phyloP scores from a whole-genome alignment of 2,113 vertebrate species.

The Rhipidura dahli region DNA sequence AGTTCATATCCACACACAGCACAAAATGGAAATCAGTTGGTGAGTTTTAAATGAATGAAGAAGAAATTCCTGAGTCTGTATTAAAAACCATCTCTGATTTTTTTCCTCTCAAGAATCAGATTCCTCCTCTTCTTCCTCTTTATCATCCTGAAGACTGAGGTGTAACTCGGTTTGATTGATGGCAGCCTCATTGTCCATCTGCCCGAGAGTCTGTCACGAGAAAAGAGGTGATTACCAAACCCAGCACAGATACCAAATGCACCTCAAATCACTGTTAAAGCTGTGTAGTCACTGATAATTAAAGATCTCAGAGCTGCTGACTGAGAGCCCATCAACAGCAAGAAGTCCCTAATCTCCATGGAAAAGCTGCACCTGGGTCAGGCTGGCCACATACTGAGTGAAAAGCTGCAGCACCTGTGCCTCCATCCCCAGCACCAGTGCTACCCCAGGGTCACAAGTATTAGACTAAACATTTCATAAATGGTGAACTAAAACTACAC shows the following conservation, averaged over 20 bases:
- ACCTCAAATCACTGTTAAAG: background rate
- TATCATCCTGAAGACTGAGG: conserved; percentile 55
- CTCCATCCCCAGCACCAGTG: rapidly evolving
- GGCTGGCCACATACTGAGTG: rapidly evolving
- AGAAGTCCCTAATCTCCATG: rapidly evolving
- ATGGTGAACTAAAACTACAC: rapidly evolving
- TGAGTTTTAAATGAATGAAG: background rate
- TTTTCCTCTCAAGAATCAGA: conserved; percentile 65
- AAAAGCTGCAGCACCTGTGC: too few relatives aligned
- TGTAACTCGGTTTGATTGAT: conserved; percentile 81
- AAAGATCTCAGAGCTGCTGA: background rate
- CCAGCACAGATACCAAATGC: background rate
- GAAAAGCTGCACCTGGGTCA: background rate
- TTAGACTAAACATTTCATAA: rapidly evolving
- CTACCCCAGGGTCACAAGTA: rapidly evolving
- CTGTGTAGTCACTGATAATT: background rate
- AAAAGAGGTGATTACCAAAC: background rate
- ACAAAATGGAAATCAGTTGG: background rate
- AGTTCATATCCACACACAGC: background rate
- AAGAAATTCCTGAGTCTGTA: conserved; percentile 17
- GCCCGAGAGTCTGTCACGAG: conserved; percentile 45
- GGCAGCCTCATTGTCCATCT: conserved; percentile 78
- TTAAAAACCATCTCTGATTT: background rate
- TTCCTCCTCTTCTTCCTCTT: conserved; percentile 74
- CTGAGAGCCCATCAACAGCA: background rate